phyloP scores from a whole-genome alignment of 2,797 vertebrate genomes.

The Hypotaenidia okinawae region DNA sequence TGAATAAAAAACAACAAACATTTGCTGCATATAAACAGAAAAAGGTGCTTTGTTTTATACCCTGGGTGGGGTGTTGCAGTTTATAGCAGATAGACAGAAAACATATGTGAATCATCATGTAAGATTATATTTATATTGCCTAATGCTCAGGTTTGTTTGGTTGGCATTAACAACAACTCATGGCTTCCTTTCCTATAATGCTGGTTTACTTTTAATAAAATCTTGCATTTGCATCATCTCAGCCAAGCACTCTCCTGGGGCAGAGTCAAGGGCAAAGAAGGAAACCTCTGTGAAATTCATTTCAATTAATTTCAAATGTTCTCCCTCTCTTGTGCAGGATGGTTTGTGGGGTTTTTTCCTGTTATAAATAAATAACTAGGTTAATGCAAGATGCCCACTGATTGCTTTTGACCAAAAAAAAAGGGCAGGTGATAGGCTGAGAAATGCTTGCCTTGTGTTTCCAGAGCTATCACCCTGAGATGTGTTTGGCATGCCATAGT shows the following conservation, averaged over 20 bases:
- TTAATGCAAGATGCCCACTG: background rate
- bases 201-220: conserved; percentile 56
- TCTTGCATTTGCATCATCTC: background rate
- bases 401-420: background rate
- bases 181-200: conserved; percentile 39
- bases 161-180: conserved; percentile 49
- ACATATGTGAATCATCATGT: conserved; percentile 43
- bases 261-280: background rate
- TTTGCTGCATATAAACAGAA: conserved; percentile 6
- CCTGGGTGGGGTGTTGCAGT: background rate
- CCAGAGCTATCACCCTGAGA: background rate
- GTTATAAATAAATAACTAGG: background rate
- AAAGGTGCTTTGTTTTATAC: conserved; percentile 12
- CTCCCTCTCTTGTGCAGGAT: background rate
- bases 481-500: background rate
- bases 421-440: background rate
- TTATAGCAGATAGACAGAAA: conserved; percentile 28
- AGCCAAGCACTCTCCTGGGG: background rate
- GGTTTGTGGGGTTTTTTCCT: no score
- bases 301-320: conserved; percentile 30
- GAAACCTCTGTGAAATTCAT: conserved; percentile 32
- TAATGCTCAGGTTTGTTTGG: conserved; percentile 46
- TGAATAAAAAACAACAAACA: background rate
- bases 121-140: conserved; percentile 55
- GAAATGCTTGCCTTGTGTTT: background rate